Conservation (phyloP, 2,888 invertebrate genomes). For the Lapara coniferarum region DNA sequence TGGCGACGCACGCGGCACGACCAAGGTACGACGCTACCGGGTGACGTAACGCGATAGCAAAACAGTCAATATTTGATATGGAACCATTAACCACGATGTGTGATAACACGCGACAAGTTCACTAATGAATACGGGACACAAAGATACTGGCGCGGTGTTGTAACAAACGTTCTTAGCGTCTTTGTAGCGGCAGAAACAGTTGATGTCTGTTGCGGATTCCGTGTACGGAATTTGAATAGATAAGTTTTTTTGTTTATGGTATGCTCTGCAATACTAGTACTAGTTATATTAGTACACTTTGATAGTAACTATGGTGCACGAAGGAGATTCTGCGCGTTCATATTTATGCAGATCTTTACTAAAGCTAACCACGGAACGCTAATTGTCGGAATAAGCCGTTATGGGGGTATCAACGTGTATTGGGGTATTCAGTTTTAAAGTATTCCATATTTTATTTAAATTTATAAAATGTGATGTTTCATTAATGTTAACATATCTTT, state of each 20-base stretch:
- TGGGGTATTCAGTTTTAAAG: too few relatives aligned
- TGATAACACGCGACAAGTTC: constrained; percentile 73
- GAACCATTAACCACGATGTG: constrained; percentile 66
- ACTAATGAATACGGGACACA: constrained; percentile 73
- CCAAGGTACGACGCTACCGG: constrained; percentile 45
- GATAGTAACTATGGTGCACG: too few relatives aligned
- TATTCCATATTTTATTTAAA: neutral
- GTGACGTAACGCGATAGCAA: constrained; percentile 76
- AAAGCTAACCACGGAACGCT: too few relatives aligned
- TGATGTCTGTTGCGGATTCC: neutral
- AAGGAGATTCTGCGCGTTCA: too few relatives aligned
- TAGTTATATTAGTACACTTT: too few relatives aligned
- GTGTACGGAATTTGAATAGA: too few relatives aligned
- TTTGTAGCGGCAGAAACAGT: neutral
- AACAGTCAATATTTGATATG: constrained; percentile 80
- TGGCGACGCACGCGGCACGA: constrained; percentile 31
- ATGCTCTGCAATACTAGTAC: too few relatives aligned
- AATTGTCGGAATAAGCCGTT: too few relatives aligned
- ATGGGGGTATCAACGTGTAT: too few relatives aligned
- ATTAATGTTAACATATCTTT: neutral
- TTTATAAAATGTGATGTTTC: too few relatives aligned
- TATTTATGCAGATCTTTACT: too few relatives aligned
- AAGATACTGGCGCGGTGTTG: constrained; percentile 46
- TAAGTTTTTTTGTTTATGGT: too few relatives aligned
- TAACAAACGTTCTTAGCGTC: constrained; percentile 25